Base-by-base conservation (phyloP, 30 jellyfish, hydroid and myxozoan species). In the Chrysaora quinquecirrha region DNA sequence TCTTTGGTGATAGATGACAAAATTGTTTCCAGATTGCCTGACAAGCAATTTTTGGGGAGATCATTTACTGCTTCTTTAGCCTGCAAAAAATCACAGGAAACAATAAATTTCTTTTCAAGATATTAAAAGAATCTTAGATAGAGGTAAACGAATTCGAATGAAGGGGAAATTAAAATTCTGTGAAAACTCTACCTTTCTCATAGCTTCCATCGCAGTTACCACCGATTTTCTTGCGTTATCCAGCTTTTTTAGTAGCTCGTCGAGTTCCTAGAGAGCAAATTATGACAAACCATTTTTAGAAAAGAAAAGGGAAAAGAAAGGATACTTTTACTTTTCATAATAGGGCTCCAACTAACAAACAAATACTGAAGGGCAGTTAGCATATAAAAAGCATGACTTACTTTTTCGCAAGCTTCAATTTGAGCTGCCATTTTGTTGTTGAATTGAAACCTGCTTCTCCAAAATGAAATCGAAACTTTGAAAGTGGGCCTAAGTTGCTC, bases 151-250 rank as follows among this genome's bases (percentile, higher is more conserved):
- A n/a, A n/a, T n/a, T n/a, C n/a, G n/a, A n/a, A n/a, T n/a, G n/a
- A n/a, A n/a, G n/a, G n/a, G n/a, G n/a, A n/a, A 38, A 38, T 38
- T 3, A 38, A 38, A 38, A 38, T 38, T n/a, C n/a, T n/a, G n/a
- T n/a, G n/a, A n/a, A n/a, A n/a, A n/a, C n/a, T 28, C 3, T 70
- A 82, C 93, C 80, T 82, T 71, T 25, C 46, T 28, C n/a, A 82
- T 54, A 20, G 93, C 93, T n/a, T 32, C 46, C 0, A 52, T 30
- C 21, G 93, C 93, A 69, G 34, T 65, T 21, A 70, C 1, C 38
- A 82, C 19, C 22, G 47, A 19, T 6, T 61, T 43, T 38, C 58
- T 82, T 52, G 85, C 80, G 52, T 60, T 34, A 21, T 82, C 81
- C 29, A 82, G 64, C 25, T 82, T 58, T 20, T 7, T 60, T 7